Conservation (phyloP, 2,113 vertebrate genomes). For the Nibea coibor region DNA sequence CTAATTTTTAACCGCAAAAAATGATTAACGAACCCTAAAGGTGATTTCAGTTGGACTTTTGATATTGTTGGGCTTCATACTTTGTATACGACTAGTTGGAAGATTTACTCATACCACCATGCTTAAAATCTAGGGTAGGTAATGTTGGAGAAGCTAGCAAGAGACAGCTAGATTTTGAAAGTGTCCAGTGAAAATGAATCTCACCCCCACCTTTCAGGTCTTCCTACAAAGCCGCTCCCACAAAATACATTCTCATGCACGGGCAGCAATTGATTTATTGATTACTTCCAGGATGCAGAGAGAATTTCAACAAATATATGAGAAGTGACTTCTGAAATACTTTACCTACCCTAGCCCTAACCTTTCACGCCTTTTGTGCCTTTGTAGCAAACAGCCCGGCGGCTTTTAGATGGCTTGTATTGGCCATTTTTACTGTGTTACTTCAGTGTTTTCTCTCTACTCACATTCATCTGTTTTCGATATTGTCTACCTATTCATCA, state of each 20-base stretch:
- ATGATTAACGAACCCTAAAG: background rate
- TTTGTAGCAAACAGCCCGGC: slow-evolving; percentile 19
- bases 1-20: background rate
- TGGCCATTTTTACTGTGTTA: slow-evolving; percentile 38
- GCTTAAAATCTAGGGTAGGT: no score
- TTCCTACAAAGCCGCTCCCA: no score
- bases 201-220: no score
- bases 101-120: background rate
- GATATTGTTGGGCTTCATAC: background rate
- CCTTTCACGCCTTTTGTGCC: slow-evolving; percentile 17
- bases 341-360: background rate
- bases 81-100: background rate
- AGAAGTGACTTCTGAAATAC: no score
- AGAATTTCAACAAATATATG: no score
- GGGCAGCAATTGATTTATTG: no score
- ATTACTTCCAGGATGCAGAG: no score
- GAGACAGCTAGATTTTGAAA: no score
- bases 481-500: slow-evolving; percentile 61
- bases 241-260: no score
- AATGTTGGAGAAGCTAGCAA: no score
- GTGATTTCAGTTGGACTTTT: slow-evolving; percentile 4
- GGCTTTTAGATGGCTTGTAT: slow-evolving; percentile 15
- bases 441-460: slow-evolving; percentile 44
- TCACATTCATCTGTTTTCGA: slow-evolving; percentile 67
- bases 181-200: no score